Evolutionary conservation across 2,113 vertebrate species (phyloP).

Genomic region (Poeciliopsis retropinna): DNA sequence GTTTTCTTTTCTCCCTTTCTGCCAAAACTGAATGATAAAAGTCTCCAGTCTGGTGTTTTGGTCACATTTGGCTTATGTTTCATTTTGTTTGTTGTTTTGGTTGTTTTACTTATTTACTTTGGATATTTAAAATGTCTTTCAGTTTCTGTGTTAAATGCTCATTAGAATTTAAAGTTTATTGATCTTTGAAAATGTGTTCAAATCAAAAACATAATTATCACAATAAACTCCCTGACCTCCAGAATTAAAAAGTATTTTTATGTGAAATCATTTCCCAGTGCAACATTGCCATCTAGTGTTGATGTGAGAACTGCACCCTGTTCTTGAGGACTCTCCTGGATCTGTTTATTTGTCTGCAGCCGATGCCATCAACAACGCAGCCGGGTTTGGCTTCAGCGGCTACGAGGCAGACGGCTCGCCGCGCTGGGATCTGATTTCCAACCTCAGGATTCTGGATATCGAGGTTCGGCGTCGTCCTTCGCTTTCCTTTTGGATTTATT

Average conservation of each 20-base stretch:
- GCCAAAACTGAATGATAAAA: too few species aligned
- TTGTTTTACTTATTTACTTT: too few species aligned
- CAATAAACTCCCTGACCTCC: not conserved
- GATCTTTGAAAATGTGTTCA: too few species aligned
- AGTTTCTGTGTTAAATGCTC: too few species aligned
- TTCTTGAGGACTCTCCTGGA: not conserved
- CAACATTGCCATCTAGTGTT: conserved; percentile 73
- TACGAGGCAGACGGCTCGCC: conserved; percentile 90
- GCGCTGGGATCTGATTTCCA: conserved; percentile 94
- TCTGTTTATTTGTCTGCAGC: conserved; percentile 78
- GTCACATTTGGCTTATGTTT: too few species aligned
- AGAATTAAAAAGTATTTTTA: not conserved
- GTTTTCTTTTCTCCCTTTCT: too few species aligned
- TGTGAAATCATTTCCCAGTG: conserved; percentile 8
- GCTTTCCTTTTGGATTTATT: not conserved
- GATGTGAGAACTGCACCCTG: not conserved
- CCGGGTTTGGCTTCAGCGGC: conserved; percentile 96
- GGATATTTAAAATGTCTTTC: too few species aligned
- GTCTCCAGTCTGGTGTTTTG: too few species aligned
- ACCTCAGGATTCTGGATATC: conserved; percentile 93
- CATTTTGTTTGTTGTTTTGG: too few species aligned
- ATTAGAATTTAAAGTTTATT: too few species aligned
- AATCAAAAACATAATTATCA: too few species aligned
- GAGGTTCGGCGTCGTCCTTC: conserved; percentile 81
- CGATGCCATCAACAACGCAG: conserved; percentile 98